Evolutionary conservation across 2,797 vertebrate species (phyloP), one percentile per base, ranked within the genome.

Genomic region (Alca torda): DNA sequence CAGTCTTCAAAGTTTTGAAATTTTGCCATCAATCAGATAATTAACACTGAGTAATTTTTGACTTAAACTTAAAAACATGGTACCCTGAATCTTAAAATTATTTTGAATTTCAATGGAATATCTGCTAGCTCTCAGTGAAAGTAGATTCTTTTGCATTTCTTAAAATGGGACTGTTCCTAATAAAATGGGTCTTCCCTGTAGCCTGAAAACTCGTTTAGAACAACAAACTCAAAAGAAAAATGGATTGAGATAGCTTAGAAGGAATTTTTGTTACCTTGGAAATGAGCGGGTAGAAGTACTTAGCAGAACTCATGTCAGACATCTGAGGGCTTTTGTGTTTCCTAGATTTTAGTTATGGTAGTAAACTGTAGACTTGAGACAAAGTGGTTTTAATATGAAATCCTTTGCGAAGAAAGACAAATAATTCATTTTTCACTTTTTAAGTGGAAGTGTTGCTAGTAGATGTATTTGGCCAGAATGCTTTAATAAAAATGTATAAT

Each of bases 301-400:
- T 63, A 51, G 35, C 21, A 43, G 41, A 91, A 63, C 35, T 80
- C 37, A 1, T 48, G 33, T 79, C 78, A 87, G 87, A 48, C 30
- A 73, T 87, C 60, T 68, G 64, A 89, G 51, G 35, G 39, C 56
- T 96, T 96, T 85, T 87, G 30, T 91, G 51, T 85, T 92, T 68
- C 51, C 69, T 69, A 7, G 65, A 35, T 79, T 76, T 84, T 75
- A 48, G 68, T 41, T 76, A 57, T 31, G n/a, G 56, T 24, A 48
- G 19, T 93, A 63, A 72, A 77, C 28, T 60, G 88, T 88, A 84
- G 33, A 48, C 45, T 83, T 70, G 63, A 79, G 41, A 59, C 24
- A 61, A 80, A 69, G 21, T 35, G 16, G 7, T 51, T 93, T 92
- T 68, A 26, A 43, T 74, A 54, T 18, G 2, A 84, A 86, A 81